These are phyloP conservation scores for Cheilosia pagana DNA, from an alignment of 2,888 invertebrate species.

Conservation along the genomic window DNA sequence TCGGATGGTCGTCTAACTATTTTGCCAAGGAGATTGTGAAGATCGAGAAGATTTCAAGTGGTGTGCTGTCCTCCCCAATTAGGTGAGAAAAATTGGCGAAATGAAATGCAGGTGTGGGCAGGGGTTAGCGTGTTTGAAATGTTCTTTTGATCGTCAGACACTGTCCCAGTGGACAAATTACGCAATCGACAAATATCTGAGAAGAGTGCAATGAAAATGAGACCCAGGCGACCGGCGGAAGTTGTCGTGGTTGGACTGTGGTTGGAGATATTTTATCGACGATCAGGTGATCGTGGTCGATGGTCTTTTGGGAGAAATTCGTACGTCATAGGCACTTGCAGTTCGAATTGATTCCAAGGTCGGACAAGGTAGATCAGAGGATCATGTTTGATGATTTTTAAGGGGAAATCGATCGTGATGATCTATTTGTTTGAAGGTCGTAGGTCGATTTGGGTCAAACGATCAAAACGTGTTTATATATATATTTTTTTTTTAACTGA, in stretches of 20 bases:
- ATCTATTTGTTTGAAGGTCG: too few species aligned
- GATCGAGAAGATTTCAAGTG: slow-evolving; percentile 31
- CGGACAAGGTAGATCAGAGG: too few species aligned
- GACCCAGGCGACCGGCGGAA: slow-evolving; percentile 18
- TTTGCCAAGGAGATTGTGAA: slow-evolving; percentile 19
- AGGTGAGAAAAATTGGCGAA: slow-evolving; percentile 55
- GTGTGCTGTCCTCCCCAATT: slow-evolving; percentile 44
- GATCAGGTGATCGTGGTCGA: neutral
- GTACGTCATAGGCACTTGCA: too few species aligned
- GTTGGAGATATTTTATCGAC: neutral
- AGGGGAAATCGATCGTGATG: too few species aligned
- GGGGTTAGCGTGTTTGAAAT: slow-evolving; percentile 21
- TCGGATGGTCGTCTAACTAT: slow-evolving; percentile 6
- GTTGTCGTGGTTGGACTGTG: neutral
- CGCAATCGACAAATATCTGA: slow-evolving; percentile 43
- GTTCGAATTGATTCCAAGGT: too few species aligned
- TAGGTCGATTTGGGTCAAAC: too few species aligned
- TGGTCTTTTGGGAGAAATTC: too few species aligned
- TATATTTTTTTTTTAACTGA: neutral
- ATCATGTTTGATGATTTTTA: too few species aligned
- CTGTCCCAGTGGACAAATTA: slow-evolving; percentile 70
- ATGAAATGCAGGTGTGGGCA: slow-evolving; percentile 27
- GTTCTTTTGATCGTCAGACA: slow-evolving; percentile 29
- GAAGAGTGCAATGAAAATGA: neutral
- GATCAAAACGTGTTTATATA: too few species aligned